Percentiles rank a stretch among this genome's conserved stretches.
Conservation (phyloP, 2,797 vertebrate species). For the Mycteria americana region DNA sequence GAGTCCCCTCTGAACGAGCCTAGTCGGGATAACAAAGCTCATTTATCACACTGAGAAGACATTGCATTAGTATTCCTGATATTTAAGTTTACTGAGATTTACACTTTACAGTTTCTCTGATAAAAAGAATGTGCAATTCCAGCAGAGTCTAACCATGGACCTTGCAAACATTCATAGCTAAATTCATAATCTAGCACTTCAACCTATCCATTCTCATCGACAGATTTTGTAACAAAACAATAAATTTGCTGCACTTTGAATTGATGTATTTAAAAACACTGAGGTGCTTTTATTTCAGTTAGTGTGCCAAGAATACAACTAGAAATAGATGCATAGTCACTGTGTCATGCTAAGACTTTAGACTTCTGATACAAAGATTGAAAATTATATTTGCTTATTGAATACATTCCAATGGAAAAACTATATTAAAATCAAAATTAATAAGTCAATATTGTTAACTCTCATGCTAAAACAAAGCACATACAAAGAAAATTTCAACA, state of each 20-base stretch:
- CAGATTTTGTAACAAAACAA: neutral
- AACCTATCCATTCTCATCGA: neutral
- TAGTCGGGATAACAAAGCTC: neutral
- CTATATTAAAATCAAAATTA: neutral
- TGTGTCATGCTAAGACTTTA: neutral
- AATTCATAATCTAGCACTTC: neutral
- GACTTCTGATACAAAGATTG: neutral
- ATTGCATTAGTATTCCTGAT: neutral
- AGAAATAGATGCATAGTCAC: neutral
- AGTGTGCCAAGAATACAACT: neutral
- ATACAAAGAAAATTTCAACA: neutral
- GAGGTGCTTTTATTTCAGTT: neutral
- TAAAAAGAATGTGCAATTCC: neutral
- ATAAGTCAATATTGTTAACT: neutral
- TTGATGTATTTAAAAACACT: neutral
- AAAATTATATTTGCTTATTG: neutral
- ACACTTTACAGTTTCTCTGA: neutral
- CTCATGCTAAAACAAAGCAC: constrained; percentile 32
- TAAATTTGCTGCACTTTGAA: neutral
- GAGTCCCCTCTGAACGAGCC: neutral
- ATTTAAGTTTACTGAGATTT: neutral
- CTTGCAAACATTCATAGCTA: neutral
- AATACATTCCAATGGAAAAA: constrained; percentile 15
- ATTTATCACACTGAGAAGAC: neutral
- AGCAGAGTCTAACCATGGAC: neutral